phyloP scores from a whole-genome alignment of 2,888 invertebrate genomes.

The Monopis laevigella region DNA sequence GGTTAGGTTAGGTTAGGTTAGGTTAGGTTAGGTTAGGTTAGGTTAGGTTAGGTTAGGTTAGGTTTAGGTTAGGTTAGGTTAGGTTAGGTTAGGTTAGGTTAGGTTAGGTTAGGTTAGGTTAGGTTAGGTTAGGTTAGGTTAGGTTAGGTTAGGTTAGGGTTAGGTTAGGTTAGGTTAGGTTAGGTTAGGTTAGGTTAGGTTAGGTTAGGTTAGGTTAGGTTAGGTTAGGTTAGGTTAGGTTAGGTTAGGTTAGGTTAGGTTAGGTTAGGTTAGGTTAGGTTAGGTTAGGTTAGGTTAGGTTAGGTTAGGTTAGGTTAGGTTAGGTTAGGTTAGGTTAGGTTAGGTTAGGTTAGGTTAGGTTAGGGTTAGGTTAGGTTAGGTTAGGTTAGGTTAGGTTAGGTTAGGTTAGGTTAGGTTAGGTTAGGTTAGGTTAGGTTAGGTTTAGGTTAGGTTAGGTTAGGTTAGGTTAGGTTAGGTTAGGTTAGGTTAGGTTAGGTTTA shows the following conservation, averaged over 20 bases:
- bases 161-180: slow-evolving; percentile 22
- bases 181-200: slow-evolving; percentile 20
- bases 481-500: slow-evolving; percentile 17
- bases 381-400: too few species aligned
- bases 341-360: slow-evolving; percentile 15
- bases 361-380: slow-evolving; percentile 14
- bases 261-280: slow-evolving; percentile 13
- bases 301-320: slow-evolving; percentile 13
- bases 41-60: slow-evolving; percentile 23
- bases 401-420: slow-evolving; percentile 12
- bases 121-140: slow-evolving; percentile 22
- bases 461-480: slow-evolving; percentile 15
- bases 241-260: slow-evolving; percentile 15
- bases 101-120: slow-evolving; percentile 24
- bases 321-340: slow-evolving; percentile 12
- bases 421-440: slow-evolving; percentile 11
- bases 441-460: slow-evolving; percentile 16
- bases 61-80: slow-evolving; percentile 23
- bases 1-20: slow-evolving; percentile 15
- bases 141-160: slow-evolving; percentile 24
- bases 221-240: slow-evolving; percentile 18
- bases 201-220: slow-evolving; percentile 24
- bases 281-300: slow-evolving; percentile 14
- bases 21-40: slow-evolving; percentile 23
- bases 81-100: slow-evolving; percentile 24